These are phyloP conservation scores for Tricholaema leucomelas DNA, from an alignment of 2,113 vertebrate genomes.

Conservation along the genomic window DNA sequence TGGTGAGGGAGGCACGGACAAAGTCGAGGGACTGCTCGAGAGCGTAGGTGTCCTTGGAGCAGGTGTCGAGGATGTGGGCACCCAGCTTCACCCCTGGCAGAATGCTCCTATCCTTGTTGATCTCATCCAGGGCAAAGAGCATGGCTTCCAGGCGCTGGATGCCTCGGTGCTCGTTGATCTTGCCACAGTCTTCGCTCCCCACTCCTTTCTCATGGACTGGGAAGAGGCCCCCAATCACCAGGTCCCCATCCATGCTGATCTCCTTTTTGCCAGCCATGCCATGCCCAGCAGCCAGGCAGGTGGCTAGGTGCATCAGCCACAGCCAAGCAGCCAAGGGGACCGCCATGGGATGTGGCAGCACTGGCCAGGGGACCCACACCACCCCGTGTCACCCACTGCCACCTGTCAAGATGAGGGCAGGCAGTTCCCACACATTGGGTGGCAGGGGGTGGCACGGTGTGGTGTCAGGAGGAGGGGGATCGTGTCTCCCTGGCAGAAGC, in stretches of 20 bases:
- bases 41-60: conserved; percentile 97
- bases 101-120: conserved; percentile 88
- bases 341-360: conserved; percentile 15
- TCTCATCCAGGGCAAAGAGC: conserved; percentile 94
- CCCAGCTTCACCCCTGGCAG: conserved; percentile 91
- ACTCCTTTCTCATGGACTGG: conserved; percentile 94
- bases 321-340: conserved; percentile 43
- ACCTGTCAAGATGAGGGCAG: background rate
- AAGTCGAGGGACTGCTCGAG: conserved; percentile 97
- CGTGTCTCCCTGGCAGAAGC: background rate
- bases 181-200: conserved; percentile 88
- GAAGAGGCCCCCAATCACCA: conserved; percentile 95
- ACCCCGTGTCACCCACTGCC: background rate
- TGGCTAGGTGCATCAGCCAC: conserved; percentile 39
- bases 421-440: background rate
- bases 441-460: background rate
- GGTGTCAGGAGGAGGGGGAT: background rate
- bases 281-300: conserved; percentile 22
- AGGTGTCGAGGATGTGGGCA: conserved; percentile 95
- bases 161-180: conserved; percentile 93
- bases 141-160: conserved; percentile 98
- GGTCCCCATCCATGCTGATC: conserved; percentile 90
- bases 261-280: conserved; percentile 82
- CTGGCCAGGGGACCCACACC: rapidly evolving
- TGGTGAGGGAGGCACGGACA: conserved; percentile 92